Conservation (phyloP, 2,888 invertebrate species). For the Fissipunctia ypsillon region DNA sequence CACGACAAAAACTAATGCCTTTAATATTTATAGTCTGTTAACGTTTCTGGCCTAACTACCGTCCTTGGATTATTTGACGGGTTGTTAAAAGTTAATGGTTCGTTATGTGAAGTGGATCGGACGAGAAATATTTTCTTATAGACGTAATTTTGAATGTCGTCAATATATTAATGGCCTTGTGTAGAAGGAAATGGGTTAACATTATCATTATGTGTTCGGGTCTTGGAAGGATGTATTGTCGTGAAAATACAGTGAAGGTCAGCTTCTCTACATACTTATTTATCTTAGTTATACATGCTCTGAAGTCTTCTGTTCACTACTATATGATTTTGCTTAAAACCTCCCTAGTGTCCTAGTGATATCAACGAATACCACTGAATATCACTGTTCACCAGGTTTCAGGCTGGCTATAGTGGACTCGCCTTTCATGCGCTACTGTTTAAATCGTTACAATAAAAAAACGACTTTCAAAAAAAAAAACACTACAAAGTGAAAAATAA, state of each 20-base stretch:
- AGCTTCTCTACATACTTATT: not conserved
- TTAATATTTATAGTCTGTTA: slow-evolving; percentile 59
- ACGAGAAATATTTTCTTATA: slow-evolving; percentile 49
- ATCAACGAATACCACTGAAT: no score
- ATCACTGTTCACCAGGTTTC: no score
- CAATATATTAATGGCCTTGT: slow-evolving; percentile 25
- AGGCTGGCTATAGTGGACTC: no score
- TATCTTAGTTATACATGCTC: not conserved
- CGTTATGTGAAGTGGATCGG: slow-evolving; percentile 49
- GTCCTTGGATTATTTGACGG: slow-evolving; percentile 52
- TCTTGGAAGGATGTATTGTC: not conserved
- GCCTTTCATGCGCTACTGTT: no score
- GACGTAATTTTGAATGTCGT: slow-evolving; percentile 36
- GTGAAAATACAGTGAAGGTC: not conserved
- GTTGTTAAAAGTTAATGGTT: slow-evolving; percentile 56
- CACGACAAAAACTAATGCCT: slow-evolving; percentile 54
- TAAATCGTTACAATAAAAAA: no score
- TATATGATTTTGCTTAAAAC: no score
- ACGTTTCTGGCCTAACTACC: slow-evolving; percentile 50
- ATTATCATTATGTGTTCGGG: slow-evolving; percentile 20
- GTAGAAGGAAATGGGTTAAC: slow-evolving; percentile 29
- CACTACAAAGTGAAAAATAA: no score
- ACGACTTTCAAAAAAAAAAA: no score
- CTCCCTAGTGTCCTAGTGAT: no score
- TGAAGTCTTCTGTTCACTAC: not conserved